phyloP scores from a whole-genome alignment of 1,140 invertebrate genomes.

The Chionoecetes opilio region DNA sequence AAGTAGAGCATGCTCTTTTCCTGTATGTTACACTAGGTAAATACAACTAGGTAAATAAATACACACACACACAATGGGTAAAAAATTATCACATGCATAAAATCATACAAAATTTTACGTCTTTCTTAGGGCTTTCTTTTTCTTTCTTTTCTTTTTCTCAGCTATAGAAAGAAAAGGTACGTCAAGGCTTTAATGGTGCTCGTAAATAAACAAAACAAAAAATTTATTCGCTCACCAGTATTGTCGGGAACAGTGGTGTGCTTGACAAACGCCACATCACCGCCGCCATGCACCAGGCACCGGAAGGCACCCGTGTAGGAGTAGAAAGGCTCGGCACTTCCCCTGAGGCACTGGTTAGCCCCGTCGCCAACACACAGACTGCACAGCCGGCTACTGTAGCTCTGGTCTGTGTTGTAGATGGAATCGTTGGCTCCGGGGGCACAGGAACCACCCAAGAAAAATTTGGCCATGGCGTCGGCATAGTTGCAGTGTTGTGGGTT shows the following conservation, averaged over 20 bases:
- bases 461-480: slow-evolving; percentile 85
- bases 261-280: slow-evolving; percentile 97
- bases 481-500: slow-evolving; percentile 85
- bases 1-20: too few relatives aligned
- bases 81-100: too few relatives aligned
- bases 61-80: too few relatives aligned
- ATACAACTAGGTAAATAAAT: too few relatives aligned
- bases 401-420: slow-evolving; percentile 85
- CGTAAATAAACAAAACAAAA: too few relatives aligned
- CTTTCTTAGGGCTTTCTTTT: too few relatives aligned
- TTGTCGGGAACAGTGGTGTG: slow-evolving; percentile 96
- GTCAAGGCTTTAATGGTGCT: too few relatives aligned
- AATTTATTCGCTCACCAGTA: slow-evolving; percentile 63
- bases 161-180: too few relatives aligned
- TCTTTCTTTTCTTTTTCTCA: not conserved
- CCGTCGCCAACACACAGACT: slow-evolving; percentile 60
- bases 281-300: slow-evolving; percentile 97
- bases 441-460: slow-evolving; percentile 86
- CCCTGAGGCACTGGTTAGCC: slow-evolving; percentile 53
- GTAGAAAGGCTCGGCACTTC: slow-evolving; percentile 90
- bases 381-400: slow-evolving; percentile 81
- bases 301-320: slow-evolving; percentile 94
- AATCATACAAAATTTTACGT: too few relatives aligned
- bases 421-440: slow-evolving; percentile 86
- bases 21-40: too few relatives aligned